These are phyloP conservation scores for Scelioninae gen. 1 DNA, from an alignment of 2,888 invertebrate genomes.

Conservation along the genomic window DNA sequence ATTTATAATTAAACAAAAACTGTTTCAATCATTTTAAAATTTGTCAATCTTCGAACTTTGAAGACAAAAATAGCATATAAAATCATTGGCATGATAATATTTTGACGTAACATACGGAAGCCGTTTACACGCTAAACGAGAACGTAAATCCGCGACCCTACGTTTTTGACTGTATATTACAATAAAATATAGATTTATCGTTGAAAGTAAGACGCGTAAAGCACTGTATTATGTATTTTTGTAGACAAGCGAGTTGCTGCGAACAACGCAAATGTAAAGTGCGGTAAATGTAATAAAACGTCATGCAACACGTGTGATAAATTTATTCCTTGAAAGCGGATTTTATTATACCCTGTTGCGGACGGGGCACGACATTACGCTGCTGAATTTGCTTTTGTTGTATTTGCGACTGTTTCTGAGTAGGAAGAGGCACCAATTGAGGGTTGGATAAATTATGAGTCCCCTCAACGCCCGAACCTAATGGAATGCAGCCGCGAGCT, in stretches of 20 bases:
- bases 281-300: constrained; percentile 61
- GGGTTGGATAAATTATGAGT: constrained; percentile 83
- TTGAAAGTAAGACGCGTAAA: constrained; percentile 6
- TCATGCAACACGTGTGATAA: constrained; percentile 72
- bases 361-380: constrained; percentile 80
- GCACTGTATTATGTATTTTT: constrained; percentile 23
- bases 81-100: no score
- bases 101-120: no score
- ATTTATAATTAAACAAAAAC: no score
- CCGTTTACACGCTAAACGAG: neutral
- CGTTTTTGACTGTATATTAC: neutral
- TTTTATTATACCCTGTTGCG: constrained; percentile 80
- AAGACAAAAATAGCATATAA: no score
- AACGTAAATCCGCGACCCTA: neutral
- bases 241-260: constrained; percentile 44
- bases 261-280: constrained; percentile 34
- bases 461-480: constrained; percentile 89
- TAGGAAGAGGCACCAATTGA: constrained; percentile 84
- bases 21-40: no score
- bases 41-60: no score
- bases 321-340: constrained; percentile 53
- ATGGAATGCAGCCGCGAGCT: constrained; percentile 92
- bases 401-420: constrained; percentile 80
- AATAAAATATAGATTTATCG: constrained; percentile 33
- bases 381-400: constrained; percentile 82